Evolutionary conservation across 2,113 vertebrate species (phyloP).

Genomic region (Larimichthys polyactis): DNA sequence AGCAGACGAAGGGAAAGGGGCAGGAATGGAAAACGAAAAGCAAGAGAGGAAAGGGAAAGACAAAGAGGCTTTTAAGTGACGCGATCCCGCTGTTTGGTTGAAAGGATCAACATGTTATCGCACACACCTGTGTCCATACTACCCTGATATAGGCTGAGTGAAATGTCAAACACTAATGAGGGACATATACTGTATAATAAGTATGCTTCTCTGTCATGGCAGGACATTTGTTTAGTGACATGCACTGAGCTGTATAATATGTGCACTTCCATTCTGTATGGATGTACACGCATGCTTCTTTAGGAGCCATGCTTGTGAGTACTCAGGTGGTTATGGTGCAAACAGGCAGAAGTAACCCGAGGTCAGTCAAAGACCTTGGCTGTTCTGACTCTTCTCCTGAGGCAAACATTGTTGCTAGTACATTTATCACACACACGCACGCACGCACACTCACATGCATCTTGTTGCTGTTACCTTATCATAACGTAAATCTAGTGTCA

Average conservation of each 20-base stretch:
- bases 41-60: background rate
- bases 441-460: slow-evolving; percentile 17
- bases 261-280: background rate
- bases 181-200: slow-evolving; percentile 10
- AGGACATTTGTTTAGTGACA: background rate
- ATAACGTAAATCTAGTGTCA: slow-evolving; percentile 26
- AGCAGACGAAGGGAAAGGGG: slow-evolving; percentile 6
- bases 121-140: slow-evolving; percentile 14
- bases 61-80: slow-evolving; percentile 23
- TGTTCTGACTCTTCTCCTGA: slow-evolving; percentile 29
- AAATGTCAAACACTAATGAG: slow-evolving; percentile 61
- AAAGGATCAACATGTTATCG: slow-evolving; percentile 17
- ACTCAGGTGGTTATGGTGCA: background rate
- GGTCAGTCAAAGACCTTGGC: slow-evolving; percentile 36
- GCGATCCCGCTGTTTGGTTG: slow-evolving; percentile 3
- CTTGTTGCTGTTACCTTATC: slow-evolving; percentile 30
- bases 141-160: background rate
- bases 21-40: background rate
- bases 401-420: slow-evolving; percentile 44
- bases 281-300: background rate
- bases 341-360: slow-evolving; percentile 43
- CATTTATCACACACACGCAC: slow-evolving; percentile 17
- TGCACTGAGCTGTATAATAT: slow-evolving; percentile 11
- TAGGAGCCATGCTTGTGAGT: background rate
- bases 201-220: background rate